phyloP scores from a whole-genome alignment of 2,888 invertebrate genomes.

The Drosophila meridiana region DNA sequence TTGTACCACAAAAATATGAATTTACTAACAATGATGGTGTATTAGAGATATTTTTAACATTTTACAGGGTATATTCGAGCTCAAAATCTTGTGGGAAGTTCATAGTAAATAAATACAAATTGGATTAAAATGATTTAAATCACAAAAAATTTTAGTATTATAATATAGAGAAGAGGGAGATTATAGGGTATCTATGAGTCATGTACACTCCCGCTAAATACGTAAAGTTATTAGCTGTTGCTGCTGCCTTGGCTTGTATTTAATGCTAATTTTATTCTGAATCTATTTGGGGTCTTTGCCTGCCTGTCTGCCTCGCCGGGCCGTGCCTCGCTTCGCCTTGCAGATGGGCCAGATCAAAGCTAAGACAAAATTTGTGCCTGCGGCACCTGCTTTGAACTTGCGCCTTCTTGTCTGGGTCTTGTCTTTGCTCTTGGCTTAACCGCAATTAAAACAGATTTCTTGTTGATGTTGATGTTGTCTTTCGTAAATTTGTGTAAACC shows the following conservation, averaged over 20 bases:
- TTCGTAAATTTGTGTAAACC: conserved; percentile 76
- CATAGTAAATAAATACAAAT: neutral
- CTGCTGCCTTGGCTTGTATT: conserved; percentile 25
- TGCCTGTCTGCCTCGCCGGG: neutral
- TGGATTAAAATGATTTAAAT: neutral
- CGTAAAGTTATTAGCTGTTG: conserved; percentile 2
- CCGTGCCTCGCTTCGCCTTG: neutral
- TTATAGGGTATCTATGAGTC: neutral
- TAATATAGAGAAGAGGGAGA: accelerated
- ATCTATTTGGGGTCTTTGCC: conserved; percentile 18
- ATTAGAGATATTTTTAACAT: neutral
- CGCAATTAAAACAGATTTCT: conserved; percentile 77
- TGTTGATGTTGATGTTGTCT: conserved; percentile 70
- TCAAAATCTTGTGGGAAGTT: too few species aligned
- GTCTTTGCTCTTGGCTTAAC: conserved; percentile 64
- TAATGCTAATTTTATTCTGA: conserved; percentile 63
- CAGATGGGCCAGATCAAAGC: conserved; percentile 70
- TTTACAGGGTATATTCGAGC: neutral
- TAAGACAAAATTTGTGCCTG: conserved; percentile 47
- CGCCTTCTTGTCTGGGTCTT: conserved; percentile 41
- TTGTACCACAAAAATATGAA: too few species aligned
- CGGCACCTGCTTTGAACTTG: conserved; percentile 74
- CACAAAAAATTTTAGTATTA: neutral
- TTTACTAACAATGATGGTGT: too few species aligned
- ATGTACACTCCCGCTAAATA: neutral